phyloP scores from a whole-genome alignment of 1,140 invertebrate species.

The Bombus soroeensis region DNA sequence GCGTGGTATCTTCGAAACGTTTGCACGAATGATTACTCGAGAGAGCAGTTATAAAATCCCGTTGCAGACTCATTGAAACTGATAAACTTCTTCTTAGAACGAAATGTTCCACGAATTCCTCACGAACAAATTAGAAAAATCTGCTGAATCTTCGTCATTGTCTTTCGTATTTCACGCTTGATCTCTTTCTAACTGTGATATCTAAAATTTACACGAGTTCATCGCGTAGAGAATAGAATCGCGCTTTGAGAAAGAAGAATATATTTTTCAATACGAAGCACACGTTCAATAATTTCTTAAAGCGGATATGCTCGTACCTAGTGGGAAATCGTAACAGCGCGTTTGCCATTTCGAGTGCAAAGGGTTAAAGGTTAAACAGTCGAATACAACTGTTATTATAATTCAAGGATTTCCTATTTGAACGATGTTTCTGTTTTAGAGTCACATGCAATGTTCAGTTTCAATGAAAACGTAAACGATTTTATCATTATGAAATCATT shows the following conservation, averaged over 20 bases:
- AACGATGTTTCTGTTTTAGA: background rate
- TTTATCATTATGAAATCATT: slow-evolving; percentile 10
- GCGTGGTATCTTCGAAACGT: background rate
- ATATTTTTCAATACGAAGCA: no score
- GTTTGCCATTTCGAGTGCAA: background rate
- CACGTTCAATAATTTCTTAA: background rate
- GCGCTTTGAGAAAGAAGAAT: no score
- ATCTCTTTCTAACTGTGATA: no score
- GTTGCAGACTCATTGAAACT: background rate
- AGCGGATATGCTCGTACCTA: background rate
- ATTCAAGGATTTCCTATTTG: background rate
- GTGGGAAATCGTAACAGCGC: background rate
- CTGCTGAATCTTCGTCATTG: no score
- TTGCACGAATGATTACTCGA: background rate
- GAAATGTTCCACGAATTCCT: background rate
- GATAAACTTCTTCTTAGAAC: background rate
- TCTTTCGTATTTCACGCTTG: no score
- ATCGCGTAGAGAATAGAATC: no score
- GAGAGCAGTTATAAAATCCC: background rate
- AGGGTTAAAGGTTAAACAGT: background rate
- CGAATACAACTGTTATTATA: background rate
- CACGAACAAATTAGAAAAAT: no score
- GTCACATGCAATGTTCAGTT: background rate
- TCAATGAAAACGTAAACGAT: background rate
- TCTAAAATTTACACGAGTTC: no score